Evolutionary conservation across 2,888 invertebrate species (phyloP).

Genomic region (Gerosis bhagava): DNA sequence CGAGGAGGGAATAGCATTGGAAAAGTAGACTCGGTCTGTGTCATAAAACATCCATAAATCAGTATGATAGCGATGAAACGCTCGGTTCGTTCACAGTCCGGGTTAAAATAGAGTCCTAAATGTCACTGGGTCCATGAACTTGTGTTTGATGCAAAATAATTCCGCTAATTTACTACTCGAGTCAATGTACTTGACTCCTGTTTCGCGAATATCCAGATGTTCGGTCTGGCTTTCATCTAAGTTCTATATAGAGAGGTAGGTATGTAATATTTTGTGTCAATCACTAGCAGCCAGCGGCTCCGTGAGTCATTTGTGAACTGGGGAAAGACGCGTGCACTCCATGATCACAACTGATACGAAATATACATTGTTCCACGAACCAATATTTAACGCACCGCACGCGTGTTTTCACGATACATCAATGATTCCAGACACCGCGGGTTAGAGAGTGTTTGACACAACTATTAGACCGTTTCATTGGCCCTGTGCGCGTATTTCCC

Average conservation of each 20-base stretch:
- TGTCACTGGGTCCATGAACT: conserved; percentile 72
- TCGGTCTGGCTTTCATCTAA: conserved; percentile 16
- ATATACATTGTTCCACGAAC: too few relatives aligned
- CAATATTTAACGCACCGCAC: too few relatives aligned
- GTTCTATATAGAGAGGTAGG: neutral
- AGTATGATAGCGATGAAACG: conserved; percentile 45
- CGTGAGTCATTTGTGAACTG: too few relatives aligned
- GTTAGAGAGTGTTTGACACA: too few relatives aligned
- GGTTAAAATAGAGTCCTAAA: conserved; percentile 61
- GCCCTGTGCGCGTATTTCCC: conserved; percentile 5
- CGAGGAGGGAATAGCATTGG: conserved; percentile 5
- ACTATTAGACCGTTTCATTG: too few relatives aligned
- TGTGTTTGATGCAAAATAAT: conserved; percentile 48
- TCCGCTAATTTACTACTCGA: conserved; percentile 50
- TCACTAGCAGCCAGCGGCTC: too few relatives aligned
- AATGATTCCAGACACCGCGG: too few relatives aligned
- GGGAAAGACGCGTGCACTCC: too few relatives aligned
- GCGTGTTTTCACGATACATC: too few relatives aligned
- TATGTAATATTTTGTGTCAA: too few relatives aligned
- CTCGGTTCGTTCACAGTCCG: conserved; percentile 32
- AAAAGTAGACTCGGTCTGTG: conserved; percentile 11
- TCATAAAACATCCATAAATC: conserved; percentile 39
- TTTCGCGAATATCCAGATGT: conserved; percentile 24
- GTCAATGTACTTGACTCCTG: conserved; percentile 45
- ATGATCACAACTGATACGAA: too few relatives aligned